Evolutionary conservation across 2,797 vertebrate genomes (phyloP).

Genomic region (Lindbergichthys nudifrons): DNA sequence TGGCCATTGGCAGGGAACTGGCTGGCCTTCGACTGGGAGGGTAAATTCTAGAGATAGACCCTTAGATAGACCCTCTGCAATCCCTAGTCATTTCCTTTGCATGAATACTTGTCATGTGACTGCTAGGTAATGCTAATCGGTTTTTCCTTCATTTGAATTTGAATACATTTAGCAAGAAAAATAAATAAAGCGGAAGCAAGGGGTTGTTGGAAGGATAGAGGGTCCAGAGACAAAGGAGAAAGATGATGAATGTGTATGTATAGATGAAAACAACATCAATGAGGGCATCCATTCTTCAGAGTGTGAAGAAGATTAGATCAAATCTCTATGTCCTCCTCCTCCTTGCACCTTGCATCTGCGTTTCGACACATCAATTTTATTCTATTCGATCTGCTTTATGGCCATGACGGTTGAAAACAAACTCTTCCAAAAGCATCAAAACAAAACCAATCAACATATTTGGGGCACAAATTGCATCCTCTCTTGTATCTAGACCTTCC

Average conservation of each 20-base stretch:
- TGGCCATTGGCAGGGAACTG: too few relatives aligned
- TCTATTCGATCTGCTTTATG: conserved; percentile 33
- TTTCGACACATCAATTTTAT: conserved; percentile 44
- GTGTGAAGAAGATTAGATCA: conserved; percentile 56
- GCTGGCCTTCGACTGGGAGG: too few relatives aligned
- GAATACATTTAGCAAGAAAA: conserved; percentile 16
- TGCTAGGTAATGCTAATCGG: conserved; percentile 9
- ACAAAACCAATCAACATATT: conserved; percentile 62
- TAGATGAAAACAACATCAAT: conserved; percentile 55
- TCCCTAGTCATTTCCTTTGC: neutral
- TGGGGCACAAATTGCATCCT: conserved; percentile 53
- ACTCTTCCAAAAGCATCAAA: conserved; percentile 56
- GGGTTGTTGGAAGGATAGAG: neutral
- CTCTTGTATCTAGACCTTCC: neutral
- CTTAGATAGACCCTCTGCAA: neutral
- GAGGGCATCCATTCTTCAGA: conserved; percentile 56
- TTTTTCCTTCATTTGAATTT: conserved; percentile 22
- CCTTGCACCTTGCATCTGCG: conserved; percentile 32
- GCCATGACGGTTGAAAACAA: conserved; percentile 34
- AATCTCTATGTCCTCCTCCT: conserved; percentile 9
- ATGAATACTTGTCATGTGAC: neutral
- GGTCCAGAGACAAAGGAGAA: conserved; percentile 17
- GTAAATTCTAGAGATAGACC: neutral
- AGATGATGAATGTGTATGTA: conserved; percentile 45
- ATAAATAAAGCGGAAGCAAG: neutral